Percentiles rank a stretch among this genome's conserved stretches.
These are phyloP conservation scores for Whitmania pigra DNA, from an alignment of 1,140 invertebrate species.

Conservation along the genomic window DNA sequence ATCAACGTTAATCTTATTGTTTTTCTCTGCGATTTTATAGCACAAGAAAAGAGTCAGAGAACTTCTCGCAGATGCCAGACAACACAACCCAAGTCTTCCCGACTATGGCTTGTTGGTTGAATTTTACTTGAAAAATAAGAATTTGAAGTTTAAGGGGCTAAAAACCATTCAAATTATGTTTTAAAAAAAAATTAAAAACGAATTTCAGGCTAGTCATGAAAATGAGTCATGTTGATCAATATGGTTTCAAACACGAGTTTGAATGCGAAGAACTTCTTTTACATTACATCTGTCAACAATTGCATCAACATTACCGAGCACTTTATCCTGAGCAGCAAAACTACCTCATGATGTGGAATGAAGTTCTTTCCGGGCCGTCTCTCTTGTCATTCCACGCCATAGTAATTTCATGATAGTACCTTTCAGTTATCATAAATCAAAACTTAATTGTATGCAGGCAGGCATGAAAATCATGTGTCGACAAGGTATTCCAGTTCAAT, in stretches of 20 bases:
- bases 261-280: constrained; percentile 41
- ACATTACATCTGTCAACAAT: constrained; percentile 47
- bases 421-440: not conserved
- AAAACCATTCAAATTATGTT: not conserved
- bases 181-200: not conserved
- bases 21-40: constrained; percentile 29
- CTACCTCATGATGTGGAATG: constrained; percentile 36
- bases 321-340: constrained; percentile 34
- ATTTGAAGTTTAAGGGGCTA: not conserved
- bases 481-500: constrained; percentile 43
- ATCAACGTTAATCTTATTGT: not conserved
- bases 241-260: constrained; percentile 46
- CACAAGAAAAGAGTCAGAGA: constrained; percentile 44
- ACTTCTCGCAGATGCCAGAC: constrained; percentile 44
- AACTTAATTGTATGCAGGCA: constrained; percentile 26
- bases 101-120: constrained; percentile 44
- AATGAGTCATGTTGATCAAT: constrained; percentile 45
- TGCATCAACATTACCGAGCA: constrained; percentile 41
- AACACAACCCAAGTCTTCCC: constrained; percentile 45
- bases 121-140: not conserved
- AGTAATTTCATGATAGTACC: not conserved
- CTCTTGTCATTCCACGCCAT: not conserved
- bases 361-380: constrained; percentile 4
- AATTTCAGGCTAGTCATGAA: constrained; percentile 34
- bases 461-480: constrained; percentile 42